Conservation (phyloP, 2,888 invertebrate genomes). For the Apamea epomidion region DNA sequence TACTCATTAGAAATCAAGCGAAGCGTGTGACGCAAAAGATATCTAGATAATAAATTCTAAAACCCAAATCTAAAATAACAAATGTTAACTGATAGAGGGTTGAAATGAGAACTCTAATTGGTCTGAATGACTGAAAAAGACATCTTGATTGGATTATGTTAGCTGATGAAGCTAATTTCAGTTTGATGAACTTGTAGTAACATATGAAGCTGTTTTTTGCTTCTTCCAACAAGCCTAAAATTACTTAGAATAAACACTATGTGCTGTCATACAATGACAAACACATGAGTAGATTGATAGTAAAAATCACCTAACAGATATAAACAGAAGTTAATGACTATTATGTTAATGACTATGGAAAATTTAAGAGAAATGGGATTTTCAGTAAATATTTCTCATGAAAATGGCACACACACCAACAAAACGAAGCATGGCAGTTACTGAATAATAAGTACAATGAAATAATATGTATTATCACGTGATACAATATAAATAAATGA, state of each 20-base stretch:
- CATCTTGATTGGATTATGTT: neutral
- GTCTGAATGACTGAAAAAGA: neutral
- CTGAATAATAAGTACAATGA: neutral
- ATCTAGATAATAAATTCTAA: neutral
- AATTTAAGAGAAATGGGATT: neutral
- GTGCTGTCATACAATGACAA: neutral
- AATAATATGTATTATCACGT: neutral
- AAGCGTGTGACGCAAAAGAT: neutral
- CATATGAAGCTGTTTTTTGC: too few species aligned
- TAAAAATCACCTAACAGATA: neutral
- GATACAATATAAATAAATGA: neutral
- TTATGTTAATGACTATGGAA: neutral
- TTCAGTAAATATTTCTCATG: neutral
- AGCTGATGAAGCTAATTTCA: too few species aligned
- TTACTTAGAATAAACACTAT: too few species aligned
- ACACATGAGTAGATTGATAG: neutral
- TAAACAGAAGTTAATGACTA: neutral
- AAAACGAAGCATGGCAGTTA: neutral
- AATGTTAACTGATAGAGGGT: neutral
- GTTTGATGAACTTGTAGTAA: too few species aligned
- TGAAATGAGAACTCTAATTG: neutral
- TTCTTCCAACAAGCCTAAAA: too few species aligned
- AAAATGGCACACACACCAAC: neutral
- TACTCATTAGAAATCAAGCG: slow-evolving; percentile 6
- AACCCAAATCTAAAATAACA: neutral